Percentiles rank a stretch among this genome's conserved stretches.
Conservation (phyloP, 2,113 vertebrate species). For the Marcusenius ussheri region DNA sequence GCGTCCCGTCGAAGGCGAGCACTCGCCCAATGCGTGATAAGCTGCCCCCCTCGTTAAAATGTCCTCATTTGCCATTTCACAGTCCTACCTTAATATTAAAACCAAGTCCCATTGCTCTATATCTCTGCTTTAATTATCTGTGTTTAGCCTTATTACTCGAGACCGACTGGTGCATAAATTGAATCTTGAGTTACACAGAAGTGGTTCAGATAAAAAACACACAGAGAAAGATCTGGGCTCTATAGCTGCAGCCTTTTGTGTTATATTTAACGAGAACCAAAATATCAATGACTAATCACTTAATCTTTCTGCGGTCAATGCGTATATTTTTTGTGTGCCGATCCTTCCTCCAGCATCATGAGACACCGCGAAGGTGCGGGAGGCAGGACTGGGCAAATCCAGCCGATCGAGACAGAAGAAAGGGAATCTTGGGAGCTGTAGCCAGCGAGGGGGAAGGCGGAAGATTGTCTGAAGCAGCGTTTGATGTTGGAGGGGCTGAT, state of each 20-base stretch:
- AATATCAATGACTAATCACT: neutral
- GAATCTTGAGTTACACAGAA: neutral
- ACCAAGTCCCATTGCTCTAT: neutral
- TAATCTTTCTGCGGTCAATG: neutral
- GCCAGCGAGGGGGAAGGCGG: neutral
- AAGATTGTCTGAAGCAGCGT: conserved; percentile 9
- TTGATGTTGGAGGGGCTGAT: conserved; percentile 22
- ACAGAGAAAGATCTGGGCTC: too few species aligned
- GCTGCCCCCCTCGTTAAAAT: neutral
- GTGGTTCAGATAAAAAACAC: neutral
- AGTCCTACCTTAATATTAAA: neutral
- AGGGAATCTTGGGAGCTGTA: conserved; percentile 12
- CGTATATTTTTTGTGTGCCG: neutral
- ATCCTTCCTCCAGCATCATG: neutral
- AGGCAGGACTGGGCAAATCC: neutral
- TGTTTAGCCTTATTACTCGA: neutral
- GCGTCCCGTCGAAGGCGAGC: neutral
- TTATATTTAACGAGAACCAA: neutral
- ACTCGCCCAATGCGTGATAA: neutral
- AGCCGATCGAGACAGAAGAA: conserved; percentile 2
- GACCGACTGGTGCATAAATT: neutral
- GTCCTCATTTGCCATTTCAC: neutral
- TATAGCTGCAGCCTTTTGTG: neutral
- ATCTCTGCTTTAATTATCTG: neutral
- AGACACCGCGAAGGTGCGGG: neutral